A percentile compares a stretch with the other conserved stretches of the same genome.
Conservation (phyloP, 2,113 vertebrate species). For the Pterocles gutturalis region DNA sequence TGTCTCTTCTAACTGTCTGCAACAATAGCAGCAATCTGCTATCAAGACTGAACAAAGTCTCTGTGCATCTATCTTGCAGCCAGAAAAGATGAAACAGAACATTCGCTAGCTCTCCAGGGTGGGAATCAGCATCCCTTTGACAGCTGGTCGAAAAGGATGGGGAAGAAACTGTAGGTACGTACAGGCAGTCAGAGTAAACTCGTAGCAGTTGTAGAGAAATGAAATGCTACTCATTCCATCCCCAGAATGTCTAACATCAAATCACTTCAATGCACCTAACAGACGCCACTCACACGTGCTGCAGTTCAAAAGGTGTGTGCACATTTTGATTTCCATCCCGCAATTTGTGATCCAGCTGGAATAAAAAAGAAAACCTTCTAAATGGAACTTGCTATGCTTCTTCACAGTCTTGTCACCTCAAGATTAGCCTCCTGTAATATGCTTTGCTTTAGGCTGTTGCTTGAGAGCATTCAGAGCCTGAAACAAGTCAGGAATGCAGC, state of each 20-base stretch:
- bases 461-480: background rate
- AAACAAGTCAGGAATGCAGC: background rate
- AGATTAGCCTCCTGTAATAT: background rate
- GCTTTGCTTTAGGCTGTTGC: background rate
- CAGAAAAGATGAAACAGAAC: background rate
- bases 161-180: background rate
- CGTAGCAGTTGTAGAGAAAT: background rate
- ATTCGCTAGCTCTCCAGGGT: background rate
- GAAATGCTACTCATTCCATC: background rate
- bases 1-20: background rate
- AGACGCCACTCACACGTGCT: fast-evolving
- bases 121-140: background rate
- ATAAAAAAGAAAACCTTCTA: background rate
- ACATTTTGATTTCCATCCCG: background rate
- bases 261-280: background rate
- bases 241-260: background rate
- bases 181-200: background rate
- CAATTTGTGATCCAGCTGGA: background rate
- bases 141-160: background rate
- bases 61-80: background rate
- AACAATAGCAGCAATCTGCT: background rate
- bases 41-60: fast-evolving
- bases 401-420: background rate
- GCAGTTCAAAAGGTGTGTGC: background rate
- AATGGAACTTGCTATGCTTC: background rate